Evolutionary conservation across 2,888 invertebrate genomes (phyloP), one percentile per base, ranked within the genome.

Genomic region (Lochmaea crataegi): DNA sequence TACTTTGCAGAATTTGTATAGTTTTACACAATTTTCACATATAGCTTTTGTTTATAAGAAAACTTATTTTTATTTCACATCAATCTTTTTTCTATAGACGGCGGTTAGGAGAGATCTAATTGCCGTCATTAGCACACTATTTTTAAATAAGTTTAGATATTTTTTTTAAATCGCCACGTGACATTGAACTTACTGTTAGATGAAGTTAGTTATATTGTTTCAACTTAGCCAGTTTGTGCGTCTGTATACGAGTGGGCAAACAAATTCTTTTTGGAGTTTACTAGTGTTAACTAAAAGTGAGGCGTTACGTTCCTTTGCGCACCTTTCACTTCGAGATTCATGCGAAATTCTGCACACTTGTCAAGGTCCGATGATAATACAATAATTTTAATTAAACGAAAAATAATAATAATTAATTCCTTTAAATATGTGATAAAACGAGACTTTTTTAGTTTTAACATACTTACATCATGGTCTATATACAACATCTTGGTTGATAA

Each of bases 161-260:
- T 66, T 71, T 66, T 71, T 71, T 71, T 66, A 66, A 71, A 71
- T 16, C 51, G 53, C 58, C 10, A 66, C 41, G 11, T 42, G 67
- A 45, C 67, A 67, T 58, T 58, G 58, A 67, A 58, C 67, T 67
- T 67, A 57, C 58, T 18, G 48, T 48, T 48, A n/a, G n/a, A 48
- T n/a, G 11, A 7, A n/a, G 5, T 6, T n/a, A 48, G n/a, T 48
- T 48, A 48, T 12, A n/a, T n/a, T 11, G n/a, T 53, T 16, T 53
- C 16, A 53, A 18, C 18, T 10, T 53, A 5, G 18, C 2, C 16
- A n/a, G 18, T 10, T 53, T 53, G 9, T 11, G 18, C 18, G 18
- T 9, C 2, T 51, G n/a, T 14, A 51, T 51, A 51, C 51, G 51
- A 51, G 51, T n/a, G 51, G 14, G 2, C 16, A 51, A 51, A 51